phyloP scores from a whole-genome alignment of 2,888 invertebrate genomes.

The Aleiodes testaceus region DNA sequence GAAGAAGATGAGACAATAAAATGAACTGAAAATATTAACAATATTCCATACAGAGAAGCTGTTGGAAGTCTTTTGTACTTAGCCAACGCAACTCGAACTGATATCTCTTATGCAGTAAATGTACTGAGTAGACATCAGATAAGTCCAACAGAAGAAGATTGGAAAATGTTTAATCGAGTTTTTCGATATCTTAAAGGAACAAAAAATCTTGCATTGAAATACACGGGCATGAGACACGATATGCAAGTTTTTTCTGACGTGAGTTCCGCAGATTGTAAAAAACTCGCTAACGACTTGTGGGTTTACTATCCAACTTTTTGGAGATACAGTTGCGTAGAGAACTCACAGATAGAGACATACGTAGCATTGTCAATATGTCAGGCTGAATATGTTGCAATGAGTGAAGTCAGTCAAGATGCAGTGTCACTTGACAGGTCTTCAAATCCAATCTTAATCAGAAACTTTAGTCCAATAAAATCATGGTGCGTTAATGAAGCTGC shows the following conservation, averaged over 20 bases:
- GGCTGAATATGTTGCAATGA: slow-evolving; percentile 40
- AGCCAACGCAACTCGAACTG: slow-evolving; percentile 40
- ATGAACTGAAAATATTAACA: slow-evolving; percentile 32
- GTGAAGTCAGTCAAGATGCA: slow-evolving; percentile 42
- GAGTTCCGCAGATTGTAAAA: slow-evolving; percentile 43
- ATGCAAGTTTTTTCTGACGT: slow-evolving; percentile 43
- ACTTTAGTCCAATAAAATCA: slow-evolving; percentile 38
- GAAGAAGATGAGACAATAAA: slow-evolving; percentile 3
- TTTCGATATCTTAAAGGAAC: slow-evolving; percentile 46
- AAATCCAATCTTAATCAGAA: slow-evolving; percentile 35
- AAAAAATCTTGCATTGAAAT: slow-evolving; percentile 22
- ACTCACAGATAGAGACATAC: slow-evolving; percentile 42
- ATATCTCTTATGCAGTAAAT: slow-evolving; percentile 40
- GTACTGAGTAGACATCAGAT: slow-evolving; percentile 25
- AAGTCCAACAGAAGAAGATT: slow-evolving; percentile 34
- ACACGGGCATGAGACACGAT: background rate
- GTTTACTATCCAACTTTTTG: slow-evolving; percentile 41
- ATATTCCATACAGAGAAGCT: slow-evolving; percentile 34
- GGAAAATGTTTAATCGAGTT: slow-evolving; percentile 40
- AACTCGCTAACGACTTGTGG: slow-evolving; percentile 43
- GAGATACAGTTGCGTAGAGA: slow-evolving; percentile 43
- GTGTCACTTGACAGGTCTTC: slow-evolving; percentile 43
- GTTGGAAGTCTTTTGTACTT: slow-evolving; percentile 47
- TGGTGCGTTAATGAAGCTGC: slow-evolving; percentile 46
- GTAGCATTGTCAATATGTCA: slow-evolving; percentile 44